Percentiles rank a stretch among this genome's conserved stretches.
Conservation (phyloP, 1,140 invertebrate genomes). For the Amyelois transitella region DNA sequence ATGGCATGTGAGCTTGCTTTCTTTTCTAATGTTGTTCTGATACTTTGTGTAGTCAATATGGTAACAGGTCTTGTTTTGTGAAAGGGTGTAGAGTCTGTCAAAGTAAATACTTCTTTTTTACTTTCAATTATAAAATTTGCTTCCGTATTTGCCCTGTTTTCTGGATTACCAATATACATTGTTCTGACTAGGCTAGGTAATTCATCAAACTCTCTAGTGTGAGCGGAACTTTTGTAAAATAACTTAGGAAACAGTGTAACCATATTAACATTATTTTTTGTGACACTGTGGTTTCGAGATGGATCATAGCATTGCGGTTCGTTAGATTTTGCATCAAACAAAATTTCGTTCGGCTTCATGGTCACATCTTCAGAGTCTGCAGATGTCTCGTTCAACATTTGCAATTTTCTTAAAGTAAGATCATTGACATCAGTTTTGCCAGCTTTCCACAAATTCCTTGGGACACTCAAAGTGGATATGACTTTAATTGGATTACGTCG, state of each 20-base stretch:
- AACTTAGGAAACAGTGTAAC: slow-evolving; percentile 17
- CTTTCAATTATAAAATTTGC: background rate
- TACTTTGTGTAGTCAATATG: background rate
- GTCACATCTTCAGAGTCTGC: background rate
- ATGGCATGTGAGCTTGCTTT: background rate
- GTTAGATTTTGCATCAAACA: background rate
- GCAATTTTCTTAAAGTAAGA: background rate
- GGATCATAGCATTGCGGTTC: background rate
- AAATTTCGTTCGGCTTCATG: background rate
- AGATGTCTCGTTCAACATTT: background rate
- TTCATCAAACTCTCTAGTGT: slow-evolving; percentile 6
- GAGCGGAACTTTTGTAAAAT: slow-evolving; percentile 16
- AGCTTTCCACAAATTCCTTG: slow-evolving; percentile 29
- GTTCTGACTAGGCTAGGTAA: slow-evolving; percentile 27
- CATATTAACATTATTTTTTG: slow-evolving; percentile 9
- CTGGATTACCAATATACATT: slow-evolving; percentile 21
- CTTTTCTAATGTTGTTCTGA: background rate
- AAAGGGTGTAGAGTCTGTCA: background rate
- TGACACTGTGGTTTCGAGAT: background rate
- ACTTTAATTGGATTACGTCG: background rate
- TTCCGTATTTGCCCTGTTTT: slow-evolving; percentile 12
- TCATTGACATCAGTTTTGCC: background rate
- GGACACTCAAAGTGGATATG: slow-evolving; percentile 54
- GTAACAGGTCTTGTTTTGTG: background rate
- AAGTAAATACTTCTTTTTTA: background rate